Base-by-base conservation (phyloP, 2,888 invertebrate genomes). In the Furcula furcula region DNA sequence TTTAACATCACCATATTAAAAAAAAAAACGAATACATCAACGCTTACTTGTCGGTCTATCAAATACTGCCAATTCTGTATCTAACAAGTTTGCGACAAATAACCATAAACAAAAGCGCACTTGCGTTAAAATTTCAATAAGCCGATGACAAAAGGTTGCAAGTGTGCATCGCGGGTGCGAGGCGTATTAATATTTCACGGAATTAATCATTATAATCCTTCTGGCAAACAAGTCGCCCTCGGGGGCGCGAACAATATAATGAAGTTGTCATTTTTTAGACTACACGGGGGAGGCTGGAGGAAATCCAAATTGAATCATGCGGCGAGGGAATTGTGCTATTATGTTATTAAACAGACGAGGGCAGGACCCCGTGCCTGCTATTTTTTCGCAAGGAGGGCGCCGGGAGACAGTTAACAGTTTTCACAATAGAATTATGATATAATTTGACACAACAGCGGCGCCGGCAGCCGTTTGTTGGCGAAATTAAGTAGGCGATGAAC, bases 251-350 rank as follows among this genome's bases (percentile, higher is more conserved):
- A 84, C 85, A 82, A 83, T 87, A 83, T 88, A 88, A 88, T 88
- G 88, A 88, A 88, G 87, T 88, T 88, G 88, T 88, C 87, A 88
- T 88, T 88, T 88, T 88, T 88, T 88, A 86, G 87, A 63, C 81
- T 68, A 73, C 80, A 75, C 78, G 65, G 66, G 85, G 87, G 86
- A 86, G 81, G 85, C 83, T 85, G 86, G 80, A 87, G 87, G 84
- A 91, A 91, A 91, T 91, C 91, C 88, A 91, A 91, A 91, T 91
- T 91, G 91, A 91, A 91, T 91, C 89, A 90, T 90, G 90, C 86
- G 89, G 89, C 91, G 88, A 87, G 91, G 89, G 89, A 91, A 91
- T 91, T 91, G 91, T 91, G 90, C 91, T 90, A 91, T 91, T 91
- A 91, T 91, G 91, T 91, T 90, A 91, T 91, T 91, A 90, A 91